A percentile compares a stretch with the other conserved stretches of the same genome.
Evolutionary conservation across 2,797 vertebrate genomes (phyloP).

Genomic region (Strix occidentalis): DNA sequence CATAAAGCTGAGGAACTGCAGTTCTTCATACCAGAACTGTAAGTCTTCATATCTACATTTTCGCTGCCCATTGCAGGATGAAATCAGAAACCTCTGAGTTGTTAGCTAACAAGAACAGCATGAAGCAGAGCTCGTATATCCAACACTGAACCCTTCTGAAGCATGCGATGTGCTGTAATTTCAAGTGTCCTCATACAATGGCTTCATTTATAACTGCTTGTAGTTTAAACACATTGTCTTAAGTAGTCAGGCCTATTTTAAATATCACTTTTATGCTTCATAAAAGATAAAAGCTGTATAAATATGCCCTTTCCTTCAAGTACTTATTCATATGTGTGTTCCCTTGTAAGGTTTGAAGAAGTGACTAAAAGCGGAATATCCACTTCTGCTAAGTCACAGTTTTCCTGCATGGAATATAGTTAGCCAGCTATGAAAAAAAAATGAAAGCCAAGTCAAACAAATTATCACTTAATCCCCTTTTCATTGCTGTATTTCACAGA

Average conservation of each 20-base stretch:
- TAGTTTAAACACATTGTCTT: neutral
- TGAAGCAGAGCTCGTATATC: neutral
- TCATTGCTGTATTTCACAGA: accelerated
- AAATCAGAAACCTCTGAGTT: neutral
- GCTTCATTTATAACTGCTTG: slow-evolving; percentile 4
- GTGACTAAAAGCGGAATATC: neutral
- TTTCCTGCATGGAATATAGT: neutral
- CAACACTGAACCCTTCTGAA: neutral
- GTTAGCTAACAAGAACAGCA: neutral
- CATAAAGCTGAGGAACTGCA: neutral
- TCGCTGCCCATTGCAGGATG: neutral
- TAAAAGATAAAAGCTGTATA: neutral
- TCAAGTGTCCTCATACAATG: neutral
- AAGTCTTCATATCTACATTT: neutral
- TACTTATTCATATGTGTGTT: neutral
- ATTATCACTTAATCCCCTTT: neutral
- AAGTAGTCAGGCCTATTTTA: neutral
- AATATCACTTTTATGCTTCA: neutral
- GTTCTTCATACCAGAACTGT: neutral
- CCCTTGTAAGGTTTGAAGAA: neutral
- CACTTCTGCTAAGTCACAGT: neutral
- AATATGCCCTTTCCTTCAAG: neutral
- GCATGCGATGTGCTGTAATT: neutral
- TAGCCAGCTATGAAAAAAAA: neutral
- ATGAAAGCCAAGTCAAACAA: neutral